Percentiles rank a stretch among this genome's conserved stretches.
phyloP scores from a whole-genome alignment of 1,140 invertebrate genomes.

The Apis florea region DNA sequence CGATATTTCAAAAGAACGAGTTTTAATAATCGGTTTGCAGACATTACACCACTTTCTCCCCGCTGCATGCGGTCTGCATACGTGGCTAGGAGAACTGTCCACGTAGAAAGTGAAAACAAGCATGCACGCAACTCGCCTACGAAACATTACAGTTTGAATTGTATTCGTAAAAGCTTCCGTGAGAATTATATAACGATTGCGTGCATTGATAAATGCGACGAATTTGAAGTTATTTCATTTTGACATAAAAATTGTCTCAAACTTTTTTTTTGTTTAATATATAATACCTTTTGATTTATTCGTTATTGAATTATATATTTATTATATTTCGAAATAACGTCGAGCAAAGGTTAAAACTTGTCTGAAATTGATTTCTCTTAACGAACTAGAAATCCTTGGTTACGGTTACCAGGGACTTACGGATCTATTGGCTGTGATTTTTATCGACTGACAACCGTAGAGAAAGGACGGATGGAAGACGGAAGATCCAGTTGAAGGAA shows the following conservation, averaged over 20 bases:
- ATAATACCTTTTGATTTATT: no score
- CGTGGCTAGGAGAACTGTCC: conserved; percentile 55
- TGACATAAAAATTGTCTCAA: no score
- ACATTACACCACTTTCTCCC: conserved; percentile 60
- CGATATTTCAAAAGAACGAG: no score
- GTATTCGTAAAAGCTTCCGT: background rate
- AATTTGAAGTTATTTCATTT: background rate
- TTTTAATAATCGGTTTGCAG: background rate
- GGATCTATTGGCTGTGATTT: background rate
- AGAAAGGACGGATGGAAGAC: background rate
- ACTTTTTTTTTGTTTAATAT: no score
- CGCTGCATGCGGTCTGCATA: conserved; percentile 56
- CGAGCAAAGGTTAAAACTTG: background rate
- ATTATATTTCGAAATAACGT: background rate
- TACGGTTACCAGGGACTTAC: background rate
- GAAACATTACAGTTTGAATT: background rate
- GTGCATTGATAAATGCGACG: background rate
- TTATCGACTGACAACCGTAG: background rate
- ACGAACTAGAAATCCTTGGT: background rate
- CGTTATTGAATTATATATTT: background rate
- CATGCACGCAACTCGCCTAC: conserved; percentile 29
- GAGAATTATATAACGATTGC: background rate
- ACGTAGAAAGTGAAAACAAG: conserved; percentile 71
- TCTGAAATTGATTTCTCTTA: background rate
- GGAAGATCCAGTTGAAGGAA: background rate